Evolutionary conservation across 2,113 vertebrate genomes (phyloP), one percentile per base, ranked within the genome.

Genomic region (Chloroceryle aenea): DNA sequence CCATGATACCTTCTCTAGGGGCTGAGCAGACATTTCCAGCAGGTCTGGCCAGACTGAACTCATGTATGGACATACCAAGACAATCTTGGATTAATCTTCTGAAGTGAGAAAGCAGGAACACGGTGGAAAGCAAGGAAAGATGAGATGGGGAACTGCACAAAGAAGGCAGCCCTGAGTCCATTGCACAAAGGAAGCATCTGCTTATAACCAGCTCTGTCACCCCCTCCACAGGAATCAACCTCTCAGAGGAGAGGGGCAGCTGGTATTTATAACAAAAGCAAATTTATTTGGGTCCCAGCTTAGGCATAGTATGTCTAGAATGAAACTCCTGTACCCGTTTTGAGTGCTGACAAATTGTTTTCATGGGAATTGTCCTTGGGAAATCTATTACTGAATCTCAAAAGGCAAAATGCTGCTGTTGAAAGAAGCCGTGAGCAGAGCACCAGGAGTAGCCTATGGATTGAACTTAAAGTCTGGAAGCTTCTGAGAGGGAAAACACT

Each of bases 51-150:
- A 90, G 36, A 78, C 48, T 34, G 7, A 75, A 21, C 38, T 34
- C 14, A 68, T 14, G 10, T 25, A 26, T 4, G 20, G 66, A 63
- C 32, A 34, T 9, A 27, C 2, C 71, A 36, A 48, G 26, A 56
- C 63, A 75, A 16, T 0, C n/a, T 18, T 52, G n/a, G n/a, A 22
- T 52, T 55, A 2, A 85, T 3, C 71, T 17, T 42, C 15, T 8
- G 0, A 43, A 50, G n/a, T 1, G 47, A 30, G 56, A 90, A 91
- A 87, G 38, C 8, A 2, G 85, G 63, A 71, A n/a, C 0, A 1
- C 1, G 23, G 15, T 21, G 23, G 73, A 47, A 47, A 58, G 23
- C 7, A 58, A 72, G n/a, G 66, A 23, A 53, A 45, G 12, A 92
- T 38, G 40, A 59, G 7, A 77, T 64, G 32, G 32, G 11, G 29